Percentiles rank a stretch among this genome's conserved stretches.
Evolutionary conservation across 2,888 invertebrate genomes (phyloP).

Genomic region (Amphipyra tragopoginis): DNA sequence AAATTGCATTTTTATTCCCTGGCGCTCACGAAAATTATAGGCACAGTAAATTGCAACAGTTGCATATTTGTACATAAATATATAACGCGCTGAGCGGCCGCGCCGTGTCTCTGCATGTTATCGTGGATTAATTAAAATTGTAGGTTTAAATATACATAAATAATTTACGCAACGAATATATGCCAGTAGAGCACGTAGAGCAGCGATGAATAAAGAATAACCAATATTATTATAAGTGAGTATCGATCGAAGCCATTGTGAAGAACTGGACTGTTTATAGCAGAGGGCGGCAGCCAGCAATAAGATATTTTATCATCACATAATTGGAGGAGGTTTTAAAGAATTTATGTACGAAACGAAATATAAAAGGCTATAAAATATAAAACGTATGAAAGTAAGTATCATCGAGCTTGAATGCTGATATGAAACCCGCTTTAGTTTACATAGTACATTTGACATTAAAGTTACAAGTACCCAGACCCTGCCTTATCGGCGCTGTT

Average conservation of each 20-base stretch:
- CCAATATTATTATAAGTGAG: constrained; percentile 24
- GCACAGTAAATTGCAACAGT: constrained; percentile 71
- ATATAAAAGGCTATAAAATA: constrained; percentile 51
- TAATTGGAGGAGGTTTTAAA: constrained; percentile 44
- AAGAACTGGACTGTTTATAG: constrained; percentile 29
- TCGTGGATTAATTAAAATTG: constrained; percentile 62
- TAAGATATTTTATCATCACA: constrained; percentile 41
- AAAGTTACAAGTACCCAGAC: constrained; percentile 55
- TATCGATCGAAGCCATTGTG: constrained; percentile 9
- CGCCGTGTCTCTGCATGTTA: constrained; percentile 60
- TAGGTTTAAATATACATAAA: constrained; percentile 47
- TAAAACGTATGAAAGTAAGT: constrained; percentile 48
- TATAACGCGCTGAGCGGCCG: constrained; percentile 41
- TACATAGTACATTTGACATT: constrained; percentile 54
- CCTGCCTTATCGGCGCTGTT: constrained; percentile 52
- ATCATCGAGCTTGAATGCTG: constrained; percentile 43
- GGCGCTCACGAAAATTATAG: constrained; percentile 75
- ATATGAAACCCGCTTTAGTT: constrained; percentile 50
- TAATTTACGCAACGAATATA: constrained; percentile 30
- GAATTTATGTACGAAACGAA: constrained; percentile 37
- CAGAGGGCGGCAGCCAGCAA: constrained; percentile 22
- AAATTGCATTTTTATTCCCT: constrained; percentile 82
- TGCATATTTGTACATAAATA: constrained; percentile 70
- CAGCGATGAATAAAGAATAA: constrained; percentile 34
- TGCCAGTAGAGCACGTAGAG: constrained; percentile 38